These are phyloP conservation scores for Machimus rusticus DNA, from an alignment of 2,888 invertebrate genomes.

Conservation along the genomic window DNA sequence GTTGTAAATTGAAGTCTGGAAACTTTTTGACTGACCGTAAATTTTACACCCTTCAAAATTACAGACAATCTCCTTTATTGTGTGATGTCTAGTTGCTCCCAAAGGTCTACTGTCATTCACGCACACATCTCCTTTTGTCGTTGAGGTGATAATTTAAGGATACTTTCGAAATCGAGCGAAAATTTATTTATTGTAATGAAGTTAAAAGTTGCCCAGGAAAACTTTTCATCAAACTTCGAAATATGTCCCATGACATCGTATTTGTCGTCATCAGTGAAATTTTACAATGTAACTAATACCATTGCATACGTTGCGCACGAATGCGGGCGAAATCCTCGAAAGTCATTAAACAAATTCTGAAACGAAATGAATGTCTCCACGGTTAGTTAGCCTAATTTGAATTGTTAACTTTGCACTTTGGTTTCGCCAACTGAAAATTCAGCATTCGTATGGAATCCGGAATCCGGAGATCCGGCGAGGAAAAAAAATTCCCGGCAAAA, in stretches of 20 bases:
- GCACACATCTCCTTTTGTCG: neutral
- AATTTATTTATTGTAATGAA: neutral
- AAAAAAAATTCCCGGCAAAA: neutral
- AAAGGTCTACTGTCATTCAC: neutral
- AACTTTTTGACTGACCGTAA: neutral
- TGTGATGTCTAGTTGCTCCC: neutral
- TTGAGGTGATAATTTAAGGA: neutral
- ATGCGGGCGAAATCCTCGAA: neutral
- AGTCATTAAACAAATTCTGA: neutral
- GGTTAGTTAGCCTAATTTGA: conserved; percentile 23
- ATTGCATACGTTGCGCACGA: neutral
- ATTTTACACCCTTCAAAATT: neutral
- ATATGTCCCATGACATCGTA: neutral
- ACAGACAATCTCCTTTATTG: neutral
- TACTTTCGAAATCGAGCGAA: neutral
- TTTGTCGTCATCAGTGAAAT: neutral
- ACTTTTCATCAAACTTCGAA: neutral
- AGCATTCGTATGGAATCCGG: neutral
- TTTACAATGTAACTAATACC: neutral
- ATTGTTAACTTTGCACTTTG: conserved; percentile 20
- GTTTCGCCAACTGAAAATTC: conserved; percentile 3
- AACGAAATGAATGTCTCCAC: neutral
- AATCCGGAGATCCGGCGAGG: neutral
- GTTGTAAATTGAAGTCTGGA: neutral
- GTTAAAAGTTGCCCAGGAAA: neutral